A percentile compares a stretch with the other conserved stretches of the same genome.
Conservation (phyloP, 2,888 invertebrate species). For the Drosophila nigritarsus region DNA sequence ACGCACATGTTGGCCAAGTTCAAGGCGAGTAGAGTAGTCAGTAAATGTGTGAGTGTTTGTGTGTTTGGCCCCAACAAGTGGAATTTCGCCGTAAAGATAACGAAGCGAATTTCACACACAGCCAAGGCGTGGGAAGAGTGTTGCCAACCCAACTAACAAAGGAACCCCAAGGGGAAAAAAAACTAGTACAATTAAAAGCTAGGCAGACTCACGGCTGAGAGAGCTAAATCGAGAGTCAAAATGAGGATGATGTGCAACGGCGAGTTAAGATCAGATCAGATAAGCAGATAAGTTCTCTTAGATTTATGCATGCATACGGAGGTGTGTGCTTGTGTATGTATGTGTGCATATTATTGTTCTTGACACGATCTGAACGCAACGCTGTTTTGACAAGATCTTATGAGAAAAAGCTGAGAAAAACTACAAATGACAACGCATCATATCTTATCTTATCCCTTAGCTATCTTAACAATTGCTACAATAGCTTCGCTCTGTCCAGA, state of each 20-base stretch:
- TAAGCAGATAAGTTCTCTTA: conserved; percentile 7
- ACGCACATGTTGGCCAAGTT: conserved; percentile 51
- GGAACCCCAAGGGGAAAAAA: neutral
- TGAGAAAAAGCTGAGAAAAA: neutral
- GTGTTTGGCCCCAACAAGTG: conserved; percentile 46
- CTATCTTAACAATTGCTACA: neutral
- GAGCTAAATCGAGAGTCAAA: conserved; percentile 11
- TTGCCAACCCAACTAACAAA: conserved; percentile 30
- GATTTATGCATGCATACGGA: neutral
- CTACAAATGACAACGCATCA: neutral
- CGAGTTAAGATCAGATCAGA: conserved; percentile 59
- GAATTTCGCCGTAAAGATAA: conserved; percentile 47
- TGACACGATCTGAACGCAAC: conserved; percentile 21
- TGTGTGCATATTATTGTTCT: conserved; percentile 1
- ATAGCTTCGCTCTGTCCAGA: neutral
- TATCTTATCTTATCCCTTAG: neutral
- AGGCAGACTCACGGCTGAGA: conserved; percentile 16
- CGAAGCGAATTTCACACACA: conserved; percentile 33
- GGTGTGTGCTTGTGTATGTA: neutral
- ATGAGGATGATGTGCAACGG: conserved; percentile 17
- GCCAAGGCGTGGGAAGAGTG: conserved; percentile 64
- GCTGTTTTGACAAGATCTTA: conserved; percentile 12
- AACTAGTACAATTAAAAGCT: conserved; percentile 58
- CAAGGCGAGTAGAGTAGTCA: conserved; percentile 35
- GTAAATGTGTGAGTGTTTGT: neutral